A percentile compares a stretch with the other conserved stretches of the same genome.
Evolutionary conservation across 64 coral and sea anemone species (phyloP).

Genomic region (Acropora tenuis): DNA sequence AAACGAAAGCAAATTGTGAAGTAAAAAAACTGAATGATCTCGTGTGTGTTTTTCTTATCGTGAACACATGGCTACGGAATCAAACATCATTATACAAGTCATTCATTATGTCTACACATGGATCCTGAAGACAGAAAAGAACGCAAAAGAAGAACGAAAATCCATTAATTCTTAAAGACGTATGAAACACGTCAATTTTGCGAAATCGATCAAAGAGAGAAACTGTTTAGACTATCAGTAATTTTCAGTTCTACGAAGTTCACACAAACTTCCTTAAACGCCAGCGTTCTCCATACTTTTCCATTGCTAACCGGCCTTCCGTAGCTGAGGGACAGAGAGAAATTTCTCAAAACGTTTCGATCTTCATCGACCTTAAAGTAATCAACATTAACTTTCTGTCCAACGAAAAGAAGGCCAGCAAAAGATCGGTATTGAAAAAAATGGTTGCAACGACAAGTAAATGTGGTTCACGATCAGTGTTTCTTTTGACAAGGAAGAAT

Average conservation of each 20-base stretch:
- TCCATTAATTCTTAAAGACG: not conserved
- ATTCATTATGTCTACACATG: too few species aligned
- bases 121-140: too few species aligned
- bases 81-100: too few species aligned
- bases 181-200: constrained; percentile 21
- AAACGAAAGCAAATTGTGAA: too few species aligned
- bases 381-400: constrained; percentile 16
- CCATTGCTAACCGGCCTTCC: not conserved
- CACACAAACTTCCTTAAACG: not conserved
- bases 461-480: not conserved
- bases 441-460: not conserved
- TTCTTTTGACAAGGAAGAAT: not conserved
- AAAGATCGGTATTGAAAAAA: constrained; percentile 19
- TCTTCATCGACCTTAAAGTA: not conserved
- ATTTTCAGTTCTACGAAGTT: too few species aligned
- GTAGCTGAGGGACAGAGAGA: not conserved
- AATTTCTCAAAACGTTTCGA: not conserved
- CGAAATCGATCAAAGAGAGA: not conserved
- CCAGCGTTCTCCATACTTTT: not conserved
- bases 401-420: constrained; percentile 31
- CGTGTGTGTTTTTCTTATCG: too few species aligned
- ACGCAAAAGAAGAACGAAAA: too few species aligned
- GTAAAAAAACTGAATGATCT: too few species aligned
- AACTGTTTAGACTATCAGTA: not conserved
- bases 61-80: too few species aligned